Percentiles rank a stretch among this genome's conserved stretches.
Evolutionary conservation across 2,797 vertebrate species (phyloP).

Genomic region (Siniperca obscura): DNA sequence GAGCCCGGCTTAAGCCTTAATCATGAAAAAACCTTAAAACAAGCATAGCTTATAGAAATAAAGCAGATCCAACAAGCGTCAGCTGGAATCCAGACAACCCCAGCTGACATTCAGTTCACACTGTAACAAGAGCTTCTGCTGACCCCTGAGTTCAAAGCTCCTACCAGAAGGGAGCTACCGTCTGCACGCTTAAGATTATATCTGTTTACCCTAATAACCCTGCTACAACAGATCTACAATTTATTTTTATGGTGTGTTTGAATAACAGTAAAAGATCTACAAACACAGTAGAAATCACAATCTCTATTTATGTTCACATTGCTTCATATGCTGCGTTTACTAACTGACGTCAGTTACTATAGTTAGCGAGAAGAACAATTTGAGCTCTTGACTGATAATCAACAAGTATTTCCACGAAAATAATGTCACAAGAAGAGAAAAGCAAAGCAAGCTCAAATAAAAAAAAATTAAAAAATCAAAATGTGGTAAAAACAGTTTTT

Average conservation of each 20-base stretch:
- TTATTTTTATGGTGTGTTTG: slow-evolving; percentile 41
- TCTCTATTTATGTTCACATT: slow-evolving; percentile 31
- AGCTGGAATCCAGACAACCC: slow-evolving; percentile 65
- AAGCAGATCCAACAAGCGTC: slow-evolving; percentile 64
- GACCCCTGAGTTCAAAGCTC: slow-evolving; percentile 55
- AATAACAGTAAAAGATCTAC: slow-evolving; percentile 30
- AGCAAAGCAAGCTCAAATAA: slow-evolving; percentile 15
- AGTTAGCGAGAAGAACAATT: slow-evolving; percentile 10
- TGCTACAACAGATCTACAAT: slow-evolving; percentile 36
- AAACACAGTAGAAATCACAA: slow-evolving; percentile 20
- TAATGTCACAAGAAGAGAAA: slow-evolving; percentile 21
- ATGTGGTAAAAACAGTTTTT: slow-evolving; percentile 33
- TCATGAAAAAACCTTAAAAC: slow-evolving; percentile 54
- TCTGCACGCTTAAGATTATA: slow-evolving; percentile 47
- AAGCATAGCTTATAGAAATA: slow-evolving; percentile 46
- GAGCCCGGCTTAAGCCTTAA: slow-evolving; percentile 24
- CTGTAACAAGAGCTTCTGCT: slow-evolving; percentile 62
- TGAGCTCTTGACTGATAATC: slow-evolving; percentile 24
- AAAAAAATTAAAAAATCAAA: slow-evolving; percentile 14
- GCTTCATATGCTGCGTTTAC: slow-evolving; percentile 7
- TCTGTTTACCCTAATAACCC: slow-evolving; percentile 45
- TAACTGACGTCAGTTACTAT: slow-evolving; percentile 2
- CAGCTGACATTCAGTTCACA: slow-evolving; percentile 65
- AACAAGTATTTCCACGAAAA: slow-evolving; percentile 35
- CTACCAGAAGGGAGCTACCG: slow-evolving; percentile 35